Evolutionary conservation across 1,140 invertebrate genomes (phyloP).

Genomic region (Macrobrachium rosenbergii): DNA sequence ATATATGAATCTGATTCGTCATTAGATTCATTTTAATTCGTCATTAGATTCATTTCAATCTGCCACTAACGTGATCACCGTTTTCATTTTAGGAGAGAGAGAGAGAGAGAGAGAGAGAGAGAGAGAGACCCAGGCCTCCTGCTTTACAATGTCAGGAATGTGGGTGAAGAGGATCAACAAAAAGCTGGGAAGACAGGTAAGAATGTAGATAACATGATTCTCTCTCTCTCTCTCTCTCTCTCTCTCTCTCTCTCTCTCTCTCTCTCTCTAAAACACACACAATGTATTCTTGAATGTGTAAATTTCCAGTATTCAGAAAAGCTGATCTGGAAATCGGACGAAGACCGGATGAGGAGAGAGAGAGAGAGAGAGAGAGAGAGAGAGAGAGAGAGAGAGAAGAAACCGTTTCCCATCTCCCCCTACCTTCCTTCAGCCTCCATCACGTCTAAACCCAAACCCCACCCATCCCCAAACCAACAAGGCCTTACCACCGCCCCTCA

Average conservation of each 20-base stretch:
- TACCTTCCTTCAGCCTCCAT: no score
- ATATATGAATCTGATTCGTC: no score
- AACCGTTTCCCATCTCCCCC: neutral
- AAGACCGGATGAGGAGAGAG: neutral
- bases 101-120: conserved; percentile 23
- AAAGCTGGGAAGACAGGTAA: neutral
- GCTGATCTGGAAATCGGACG: neutral
- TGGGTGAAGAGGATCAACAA: no score
- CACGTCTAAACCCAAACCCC: no score
- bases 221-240: conserved; percentile 23
- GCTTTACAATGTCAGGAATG: no score
- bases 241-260: conserved; percentile 9
- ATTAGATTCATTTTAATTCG: neutral
- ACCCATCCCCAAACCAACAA: no score
- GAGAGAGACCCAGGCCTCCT: conserved; percentile 7
- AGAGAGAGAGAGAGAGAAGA: neutral
- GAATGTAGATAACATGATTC: neutral
- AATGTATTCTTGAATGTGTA: no score
- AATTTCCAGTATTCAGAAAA: neutral
- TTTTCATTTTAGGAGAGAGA: neutral
- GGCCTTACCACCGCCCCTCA: no score
- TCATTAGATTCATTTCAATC: neutral
- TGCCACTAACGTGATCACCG: neutral
- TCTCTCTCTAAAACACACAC: neutral
- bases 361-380: conserved; percentile 7